Conservation (phyloP, 1,140 invertebrate species). For the Panulirus ornatus region DNA sequence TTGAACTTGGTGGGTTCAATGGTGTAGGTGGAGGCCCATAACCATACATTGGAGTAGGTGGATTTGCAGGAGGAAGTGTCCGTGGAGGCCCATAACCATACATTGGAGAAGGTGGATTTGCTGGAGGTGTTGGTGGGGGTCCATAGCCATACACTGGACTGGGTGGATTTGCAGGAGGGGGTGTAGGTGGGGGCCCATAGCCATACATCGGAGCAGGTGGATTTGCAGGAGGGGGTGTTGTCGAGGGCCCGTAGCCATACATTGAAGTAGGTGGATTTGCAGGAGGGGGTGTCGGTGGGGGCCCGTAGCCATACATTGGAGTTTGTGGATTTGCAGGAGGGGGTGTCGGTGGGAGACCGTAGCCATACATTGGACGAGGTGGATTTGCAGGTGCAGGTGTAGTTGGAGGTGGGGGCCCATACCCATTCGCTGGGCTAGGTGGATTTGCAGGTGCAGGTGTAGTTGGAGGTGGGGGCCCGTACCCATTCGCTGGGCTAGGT, state of each 20-base stretch:
- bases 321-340: background rate
- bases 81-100: slow-evolving; percentile 23
- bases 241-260: slow-evolving; percentile 3
- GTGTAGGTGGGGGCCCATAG: slow-evolving; percentile 26
- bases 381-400: slow-evolving; percentile 17
- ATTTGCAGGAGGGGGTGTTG: background rate
- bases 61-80: background rate
- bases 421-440: background rate
- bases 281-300: slow-evolving; percentile 7
- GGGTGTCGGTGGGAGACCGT: slow-evolving; percentile 16
- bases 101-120: background rate
- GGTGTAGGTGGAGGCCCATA: slow-evolving; percentile 48
- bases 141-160: slow-evolving; percentile 1
- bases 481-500: slow-evolving; percentile 18
- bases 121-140: background rate
- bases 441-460: background rate
- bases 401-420: slow-evolving; percentile 10
- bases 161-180: slow-evolving; percentile 17
- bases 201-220: background rate
- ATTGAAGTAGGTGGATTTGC: slow-evolving; percentile 18
- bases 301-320: slow-evolving; percentile 8
- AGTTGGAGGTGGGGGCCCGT: slow-evolving; percentile 20
- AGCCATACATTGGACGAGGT: background rate
- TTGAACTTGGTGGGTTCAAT: background rate
- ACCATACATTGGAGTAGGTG: slow-evolving; percentile 22